Evolutionary conservation across 1,140 invertebrate species (phyloP).

Genomic region (Atopsyche davidsoni): DNA sequence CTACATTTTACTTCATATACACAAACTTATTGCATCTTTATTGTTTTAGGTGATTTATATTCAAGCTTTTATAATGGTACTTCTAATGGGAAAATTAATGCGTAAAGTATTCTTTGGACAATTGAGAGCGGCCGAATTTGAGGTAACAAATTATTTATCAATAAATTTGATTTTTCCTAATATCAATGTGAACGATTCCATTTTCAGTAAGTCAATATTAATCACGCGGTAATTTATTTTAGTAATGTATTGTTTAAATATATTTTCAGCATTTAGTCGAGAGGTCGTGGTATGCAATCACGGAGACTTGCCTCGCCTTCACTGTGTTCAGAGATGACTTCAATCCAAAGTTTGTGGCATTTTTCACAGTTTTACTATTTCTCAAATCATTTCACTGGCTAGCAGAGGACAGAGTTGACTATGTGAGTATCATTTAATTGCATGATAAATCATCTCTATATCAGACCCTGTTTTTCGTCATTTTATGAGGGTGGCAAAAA

Average conservation of each 20-base stretch:
- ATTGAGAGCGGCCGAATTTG: conserved; percentile 92
- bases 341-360: conserved; percentile 95
- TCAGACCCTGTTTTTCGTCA: conserved; percentile 1
- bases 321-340: conserved; percentile 99
- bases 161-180: neutral
- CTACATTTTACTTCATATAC: too few species aligned
- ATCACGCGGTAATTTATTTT: neutral
- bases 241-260: conserved; percentile 1
- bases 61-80: conserved; percentile 93
- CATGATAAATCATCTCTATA: conserved; percentile 8
- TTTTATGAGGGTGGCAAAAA: too few species aligned
- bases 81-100: conserved; percentile 90
- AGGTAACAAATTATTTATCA: conserved; percentile 55
- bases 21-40: conserved; percentile 28
- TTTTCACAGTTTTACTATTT: conserved; percentile 95
- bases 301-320: conserved; percentile 97
- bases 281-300: conserved; percentile 97
- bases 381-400: conserved; percentile 99
- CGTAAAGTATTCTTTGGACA: conserved; percentile 96
- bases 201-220: neutral
- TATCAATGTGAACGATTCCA: neutral
- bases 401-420: conserved; percentile 97
- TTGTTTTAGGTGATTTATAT: conserved; percentile 91
- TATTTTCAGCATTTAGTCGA: conserved; percentile 90
- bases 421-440: conserved; percentile 80